A percentile compares a stretch with the other conserved stretches of the same genome.
Evolutionary conservation across 1,140 invertebrate genomes (phyloP).

Genomic region (Brachionus rubens): DNA sequence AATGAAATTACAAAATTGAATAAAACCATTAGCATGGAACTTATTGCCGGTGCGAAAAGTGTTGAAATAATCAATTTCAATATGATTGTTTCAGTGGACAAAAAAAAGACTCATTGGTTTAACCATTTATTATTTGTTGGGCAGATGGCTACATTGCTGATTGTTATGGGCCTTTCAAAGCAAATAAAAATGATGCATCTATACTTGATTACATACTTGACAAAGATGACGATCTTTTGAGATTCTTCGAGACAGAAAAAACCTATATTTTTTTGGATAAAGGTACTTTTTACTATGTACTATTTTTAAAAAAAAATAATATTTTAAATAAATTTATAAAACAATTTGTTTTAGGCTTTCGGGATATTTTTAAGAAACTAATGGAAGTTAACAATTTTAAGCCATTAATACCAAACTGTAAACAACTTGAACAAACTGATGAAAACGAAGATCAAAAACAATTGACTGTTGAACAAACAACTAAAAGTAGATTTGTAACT

Average conservation of each 20-base stretch:
- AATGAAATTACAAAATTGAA: too few species aligned
- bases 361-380: neutral
- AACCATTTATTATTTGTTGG: slow-evolving; percentile 9
- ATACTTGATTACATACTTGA: slow-evolving; percentile 7
- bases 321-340: neutral
- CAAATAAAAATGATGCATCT: slow-evolving; percentile 1
- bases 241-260: neutral
- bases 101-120: slow-evolving; percentile 7
- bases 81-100: neutral
- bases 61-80: slow-evolving; percentile 22
- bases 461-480: neutral
- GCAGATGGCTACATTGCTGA: slow-evolving; percentile 4
- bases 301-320: neutral
- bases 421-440: neutral
- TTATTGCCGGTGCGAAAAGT: slow-evolving; percentile 15
- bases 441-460: neutral
- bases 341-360: neutral
- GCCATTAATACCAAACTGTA: neutral
- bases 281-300: neutral
- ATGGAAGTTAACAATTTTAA: neutral
- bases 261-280: neutral
- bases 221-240: neutral
- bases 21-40: too few species aligned
- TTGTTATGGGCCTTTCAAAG: slow-evolving; percentile 15
- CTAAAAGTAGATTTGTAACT: neutral